These are phyloP conservation scores for Ramphastos sulfuratus DNA, from an alignment of 2,113 vertebrate species.

Conservation along the genomic window DNA sequence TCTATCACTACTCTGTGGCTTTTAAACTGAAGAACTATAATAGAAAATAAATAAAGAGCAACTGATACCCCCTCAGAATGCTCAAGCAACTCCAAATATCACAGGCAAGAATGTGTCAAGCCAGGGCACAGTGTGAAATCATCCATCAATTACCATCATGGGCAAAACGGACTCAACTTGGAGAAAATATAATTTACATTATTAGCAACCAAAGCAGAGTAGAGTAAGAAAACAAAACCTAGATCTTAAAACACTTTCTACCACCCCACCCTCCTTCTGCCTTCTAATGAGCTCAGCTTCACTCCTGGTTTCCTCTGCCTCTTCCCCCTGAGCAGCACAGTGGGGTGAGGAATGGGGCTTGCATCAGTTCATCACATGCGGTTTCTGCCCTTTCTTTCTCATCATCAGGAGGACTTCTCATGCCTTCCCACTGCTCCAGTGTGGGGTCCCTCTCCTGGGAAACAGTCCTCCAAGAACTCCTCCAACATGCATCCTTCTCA, in stretches of 20 bases:
- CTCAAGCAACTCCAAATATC: not conserved
- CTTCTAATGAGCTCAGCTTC: not conserved
- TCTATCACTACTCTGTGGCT: not conserved
- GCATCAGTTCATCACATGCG: not conserved
- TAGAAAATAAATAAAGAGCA: not conserved
- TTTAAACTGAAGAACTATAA: not conserved
- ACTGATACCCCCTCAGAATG: not conserved
- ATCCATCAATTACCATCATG: not conserved
- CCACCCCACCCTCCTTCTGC: not conserved
- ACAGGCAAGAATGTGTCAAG: not conserved
- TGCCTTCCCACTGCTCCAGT: not conserved
- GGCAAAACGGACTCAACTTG: not conserved
- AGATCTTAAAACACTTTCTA: not conserved
- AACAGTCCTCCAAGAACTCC: accelerated
- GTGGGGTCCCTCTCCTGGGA: not conserved
- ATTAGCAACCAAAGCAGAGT: no score
- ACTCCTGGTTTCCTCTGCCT: not conserved
- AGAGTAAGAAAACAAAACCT: not conserved
- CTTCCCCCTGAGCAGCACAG: no score
- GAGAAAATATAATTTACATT: no score
- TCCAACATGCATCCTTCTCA: accelerated
- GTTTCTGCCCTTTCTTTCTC: not conserved
- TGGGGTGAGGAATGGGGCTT: not conserved
- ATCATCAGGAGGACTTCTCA: no score
- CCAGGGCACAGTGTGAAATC: not conserved